phyloP scores from a whole-genome alignment of 2,113 vertebrate species.

The Eolophus roseicapilla region DNA sequence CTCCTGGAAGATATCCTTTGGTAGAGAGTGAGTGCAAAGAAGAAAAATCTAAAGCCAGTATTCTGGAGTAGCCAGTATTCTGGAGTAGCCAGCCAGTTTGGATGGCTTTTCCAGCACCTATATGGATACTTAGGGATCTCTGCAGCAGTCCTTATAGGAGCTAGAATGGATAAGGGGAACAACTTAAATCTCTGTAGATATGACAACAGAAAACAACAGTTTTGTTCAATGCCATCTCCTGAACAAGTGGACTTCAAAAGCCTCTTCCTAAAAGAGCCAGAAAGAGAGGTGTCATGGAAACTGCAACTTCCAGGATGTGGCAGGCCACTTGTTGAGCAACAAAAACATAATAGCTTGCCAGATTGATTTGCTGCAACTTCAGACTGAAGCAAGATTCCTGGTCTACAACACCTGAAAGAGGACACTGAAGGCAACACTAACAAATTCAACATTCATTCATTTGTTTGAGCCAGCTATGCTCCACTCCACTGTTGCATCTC shows the following conservation, averaged over 20 bases:
- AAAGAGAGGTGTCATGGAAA: neutral
- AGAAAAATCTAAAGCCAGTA: neutral
- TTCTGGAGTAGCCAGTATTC: neutral
- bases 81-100: neutral
- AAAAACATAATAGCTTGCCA: neutral
- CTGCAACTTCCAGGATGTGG: neutral
- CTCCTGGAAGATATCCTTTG: neutral
- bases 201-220: neutral
- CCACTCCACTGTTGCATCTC: neutral
- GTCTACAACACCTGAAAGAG: neutral
- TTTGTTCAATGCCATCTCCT: neutral
- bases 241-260: neutral
- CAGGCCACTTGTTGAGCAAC: neutral
- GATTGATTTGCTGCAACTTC: neutral
- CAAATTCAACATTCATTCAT: neutral
- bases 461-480: neutral
- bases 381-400: neutral
- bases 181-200: neutral
- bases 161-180: neutral
- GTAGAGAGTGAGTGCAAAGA: neutral
- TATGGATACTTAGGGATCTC: neutral
- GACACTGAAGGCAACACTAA: neutral
- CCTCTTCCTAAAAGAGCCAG: neutral
- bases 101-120: neutral
- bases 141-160: neutral